A percentile compares a stretch with the other conserved stretches of the same genome.
These are phyloP conservation scores for Trachelus iudaicus DNA, from an alignment of 2,888 invertebrate genomes.

Conservation along the genomic window DNA sequence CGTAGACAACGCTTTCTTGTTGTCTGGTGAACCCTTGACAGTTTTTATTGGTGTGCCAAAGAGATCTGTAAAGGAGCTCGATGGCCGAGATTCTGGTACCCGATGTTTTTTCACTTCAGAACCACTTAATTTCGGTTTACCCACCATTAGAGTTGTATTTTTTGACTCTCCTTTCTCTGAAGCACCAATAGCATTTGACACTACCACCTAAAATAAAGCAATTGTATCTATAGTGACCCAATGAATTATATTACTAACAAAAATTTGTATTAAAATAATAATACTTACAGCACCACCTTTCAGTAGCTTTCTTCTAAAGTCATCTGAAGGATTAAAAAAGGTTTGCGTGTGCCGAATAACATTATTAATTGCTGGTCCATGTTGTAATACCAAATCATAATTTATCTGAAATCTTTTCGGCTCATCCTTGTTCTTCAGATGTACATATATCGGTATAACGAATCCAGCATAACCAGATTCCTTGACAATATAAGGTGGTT, in stretches of 20 bases:
- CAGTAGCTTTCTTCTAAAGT: conserved; percentile 86
- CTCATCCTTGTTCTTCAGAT: conserved; percentile 88
- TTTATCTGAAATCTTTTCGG: conserved; percentile 81
- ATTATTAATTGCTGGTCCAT: conserved; percentile 77
- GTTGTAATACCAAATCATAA: conserved; percentile 88
- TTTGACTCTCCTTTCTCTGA: conserved; percentile 71
- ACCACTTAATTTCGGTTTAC: conserved; percentile 78
- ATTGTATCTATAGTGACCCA: conserved; percentile 2
- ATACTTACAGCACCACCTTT: conserved; percentile 84
- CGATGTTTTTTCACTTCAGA: conserved; percentile 62
- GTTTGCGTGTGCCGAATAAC: conserved; percentile 84
- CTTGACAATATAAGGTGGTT: conserved; percentile 89
- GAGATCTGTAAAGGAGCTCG: conserved; percentile 79
- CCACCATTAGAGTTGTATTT: conserved; percentile 72
- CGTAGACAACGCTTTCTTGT: conserved; percentile 67
- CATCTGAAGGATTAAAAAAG: conserved; percentile 88
- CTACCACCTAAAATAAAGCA: conserved; percentile 51
- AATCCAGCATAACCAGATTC: conserved; percentile 98
- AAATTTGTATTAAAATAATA: background rate
- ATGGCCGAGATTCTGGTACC: conserved; percentile 66
- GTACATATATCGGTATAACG: conserved; percentile 87
- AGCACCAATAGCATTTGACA: conserved; percentile 69
- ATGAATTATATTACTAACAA: conserved; percentile 8
- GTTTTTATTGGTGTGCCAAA: conserved; percentile 88
- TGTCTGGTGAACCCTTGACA: conserved; percentile 76